Evolutionary conservation across 2,113 vertebrate genomes (phyloP).

Genomic region (Gambusia holbrooki): DNA sequence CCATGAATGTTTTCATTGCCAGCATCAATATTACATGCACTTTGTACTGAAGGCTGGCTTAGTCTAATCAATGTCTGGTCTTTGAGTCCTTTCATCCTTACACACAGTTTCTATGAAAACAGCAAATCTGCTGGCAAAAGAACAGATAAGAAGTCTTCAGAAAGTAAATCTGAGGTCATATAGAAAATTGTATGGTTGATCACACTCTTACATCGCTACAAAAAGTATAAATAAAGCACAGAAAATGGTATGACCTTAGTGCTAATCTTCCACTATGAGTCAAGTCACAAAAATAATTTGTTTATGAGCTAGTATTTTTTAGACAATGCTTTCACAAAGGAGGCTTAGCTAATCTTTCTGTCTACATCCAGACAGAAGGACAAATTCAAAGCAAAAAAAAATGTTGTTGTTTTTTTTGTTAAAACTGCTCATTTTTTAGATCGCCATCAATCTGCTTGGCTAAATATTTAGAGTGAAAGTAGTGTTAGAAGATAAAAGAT

Average conservation of each 20-base stretch:
- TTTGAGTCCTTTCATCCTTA: not conserved
- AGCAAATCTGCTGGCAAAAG: not conserved
- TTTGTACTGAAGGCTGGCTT: not conserved
- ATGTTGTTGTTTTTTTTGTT: not conserved
- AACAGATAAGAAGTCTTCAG: not conserved
- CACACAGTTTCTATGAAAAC: not conserved
- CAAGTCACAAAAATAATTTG: conserved; percentile 5
- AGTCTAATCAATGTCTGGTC: not conserved
- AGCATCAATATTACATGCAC: not conserved
- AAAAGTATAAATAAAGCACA: not conserved
- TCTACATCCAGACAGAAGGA: not conserved
- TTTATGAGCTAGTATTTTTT: not conserved
- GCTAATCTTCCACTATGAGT: not conserved
- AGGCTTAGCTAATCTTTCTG: not conserved
- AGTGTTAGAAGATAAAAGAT: not conserved
- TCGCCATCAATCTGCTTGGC: not conserved
- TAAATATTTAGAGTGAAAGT: not conserved
- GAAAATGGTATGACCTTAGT: conserved; percentile 1
- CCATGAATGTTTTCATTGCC: not conserved
- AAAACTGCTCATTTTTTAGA: not conserved
- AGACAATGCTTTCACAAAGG: not conserved
- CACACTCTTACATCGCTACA: not conserved
- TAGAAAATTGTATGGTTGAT: not conserved
- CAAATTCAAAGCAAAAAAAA: not conserved
- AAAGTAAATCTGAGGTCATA: not conserved